Conservation (phyloP, 2,113 vertebrate genomes). For the Aleadryas rufinucha region DNA sequence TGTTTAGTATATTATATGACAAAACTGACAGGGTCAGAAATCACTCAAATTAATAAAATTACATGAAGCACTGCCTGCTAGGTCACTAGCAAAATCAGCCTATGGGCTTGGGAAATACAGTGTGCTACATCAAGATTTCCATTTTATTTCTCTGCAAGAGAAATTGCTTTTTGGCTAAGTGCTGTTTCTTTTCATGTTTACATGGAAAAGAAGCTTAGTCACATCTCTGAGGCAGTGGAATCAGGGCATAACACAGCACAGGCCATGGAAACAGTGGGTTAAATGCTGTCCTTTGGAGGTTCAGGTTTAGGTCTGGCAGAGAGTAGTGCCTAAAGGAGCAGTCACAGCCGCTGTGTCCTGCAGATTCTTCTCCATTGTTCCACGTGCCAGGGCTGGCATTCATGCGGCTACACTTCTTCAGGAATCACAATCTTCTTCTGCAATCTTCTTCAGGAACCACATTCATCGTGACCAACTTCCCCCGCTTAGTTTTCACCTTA, state of each 20-base stretch:
- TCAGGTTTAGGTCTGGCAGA: not conserved
- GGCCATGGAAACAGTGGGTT: not conserved
- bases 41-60: not conserved
- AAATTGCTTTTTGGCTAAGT: not conserved
- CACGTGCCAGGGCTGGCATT: rapidly evolving
- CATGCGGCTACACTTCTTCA: not conserved
- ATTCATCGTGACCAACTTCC: not conserved
- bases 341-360: not conserved
- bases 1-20: not conserved
- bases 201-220: not conserved
- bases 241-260: rapidly evolving
- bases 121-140: not conserved
- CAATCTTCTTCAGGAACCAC: not conserved
- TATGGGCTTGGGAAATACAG: not conserved
- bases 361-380: rapidly evolving
- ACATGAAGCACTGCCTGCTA: not conserved
- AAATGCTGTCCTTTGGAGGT: not conserved
- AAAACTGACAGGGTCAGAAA: not conserved
- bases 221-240: not conserved
- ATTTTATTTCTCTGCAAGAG: not conserved
- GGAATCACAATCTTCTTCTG: not conserved
- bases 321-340: not conserved
- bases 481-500: not conserved
- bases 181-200: not conserved
- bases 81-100: not conserved